Evolutionary conservation across 2,888 invertebrate genomes (phyloP).

Genomic region (Drosophila pseudotalamancana): DNA sequence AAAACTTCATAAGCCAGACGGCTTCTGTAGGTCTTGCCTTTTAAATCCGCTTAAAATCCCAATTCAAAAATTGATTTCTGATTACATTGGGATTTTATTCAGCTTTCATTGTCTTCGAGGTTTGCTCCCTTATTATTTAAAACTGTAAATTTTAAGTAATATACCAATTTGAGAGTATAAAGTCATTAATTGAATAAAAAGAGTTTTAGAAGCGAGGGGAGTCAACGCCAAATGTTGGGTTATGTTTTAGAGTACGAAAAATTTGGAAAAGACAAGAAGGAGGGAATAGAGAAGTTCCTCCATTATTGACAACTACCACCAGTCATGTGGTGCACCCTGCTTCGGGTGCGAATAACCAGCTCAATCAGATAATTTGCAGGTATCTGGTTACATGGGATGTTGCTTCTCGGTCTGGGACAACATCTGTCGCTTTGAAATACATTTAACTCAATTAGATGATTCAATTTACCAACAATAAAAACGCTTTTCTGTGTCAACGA

Average conservation of each 20-base stretch:
- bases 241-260: slow-evolving; percentile 27
- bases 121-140: too few relatives aligned
- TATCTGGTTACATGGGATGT: slow-evolving; percentile 63
- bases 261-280: slow-evolving; percentile 2
- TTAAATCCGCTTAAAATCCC: too few relatives aligned
- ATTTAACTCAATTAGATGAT: slow-evolving; percentile 53
- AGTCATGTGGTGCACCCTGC: slow-evolving; percentile 4
- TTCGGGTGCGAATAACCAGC: slow-evolving; percentile 50
- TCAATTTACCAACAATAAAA: slow-evolving; percentile 52
- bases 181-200: slow-evolving; percentile 8
- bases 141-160: too few relatives aligned
- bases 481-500: slow-evolving; percentile 31
- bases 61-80: too few relatives aligned
- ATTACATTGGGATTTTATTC: too few relatives aligned
- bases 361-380: slow-evolving; percentile 64
- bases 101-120: too few relatives aligned
- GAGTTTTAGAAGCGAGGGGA: too few relatives aligned
- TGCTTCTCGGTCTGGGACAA: slow-evolving; percentile 23
- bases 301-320: slow-evolving; percentile 18
- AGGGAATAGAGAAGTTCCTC: neutral
- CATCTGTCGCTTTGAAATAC: slow-evolving; percentile 54
- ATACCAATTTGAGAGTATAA: neutral
- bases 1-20: too few relatives aligned
- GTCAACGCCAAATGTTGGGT: slow-evolving; percentile 22
- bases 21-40: too few relatives aligned